Base-by-base conservation (phyloP, 2,888 invertebrate genomes). In the Steromphala cineraria region DNA sequence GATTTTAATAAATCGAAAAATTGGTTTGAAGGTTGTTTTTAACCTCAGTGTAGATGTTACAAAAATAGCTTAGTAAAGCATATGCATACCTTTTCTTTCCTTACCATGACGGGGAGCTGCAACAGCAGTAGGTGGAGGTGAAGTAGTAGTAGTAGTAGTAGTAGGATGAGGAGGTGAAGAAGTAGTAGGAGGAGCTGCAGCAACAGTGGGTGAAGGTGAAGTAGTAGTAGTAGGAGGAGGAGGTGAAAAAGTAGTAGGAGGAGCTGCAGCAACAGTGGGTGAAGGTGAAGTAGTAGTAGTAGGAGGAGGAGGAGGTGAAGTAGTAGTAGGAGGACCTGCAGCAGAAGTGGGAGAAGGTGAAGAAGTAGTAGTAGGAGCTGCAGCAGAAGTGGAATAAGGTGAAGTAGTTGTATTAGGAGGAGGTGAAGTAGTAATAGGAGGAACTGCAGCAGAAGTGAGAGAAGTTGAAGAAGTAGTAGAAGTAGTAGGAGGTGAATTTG, bases 281-380 rank as follows among this genome's bases (percentile, higher is more conserved):
- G 76, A 46, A 76, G 77, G 62, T 40, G 62, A 67, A 80, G 76
- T 67, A 80, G 75, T 19, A 80, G 75, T n/a, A 75, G 55, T 1
- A 40, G 67, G 0, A 74, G 79, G 24, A 52, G 79, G 53, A 80
- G 79, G 7, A 74, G 74, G 74, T 74, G 79, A 8, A 74, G 79
- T 74, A 74, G 79, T 36, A 74, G 74, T 75, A 74, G 79, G 36
- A 55, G 79, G 55, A 53, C 55, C 53, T 2, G 79, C 36, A 79
- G 67, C n/a, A 74, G 80, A 55, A 74, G 75, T 80, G 0, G 80
- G 53, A 53, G 75, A 53, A 31, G 80, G 53, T 53, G 80, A 0
- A 80, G 80, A 55, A 80, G 80, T 75, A 75, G 80, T 80, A 36
- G 80, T 75, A 55, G 80, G 55, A 74, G 80, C 28, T 4, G 80